phyloP scores from a whole-genome alignment of 1,140 invertebrate species.

The Magallana gigas region DNA sequence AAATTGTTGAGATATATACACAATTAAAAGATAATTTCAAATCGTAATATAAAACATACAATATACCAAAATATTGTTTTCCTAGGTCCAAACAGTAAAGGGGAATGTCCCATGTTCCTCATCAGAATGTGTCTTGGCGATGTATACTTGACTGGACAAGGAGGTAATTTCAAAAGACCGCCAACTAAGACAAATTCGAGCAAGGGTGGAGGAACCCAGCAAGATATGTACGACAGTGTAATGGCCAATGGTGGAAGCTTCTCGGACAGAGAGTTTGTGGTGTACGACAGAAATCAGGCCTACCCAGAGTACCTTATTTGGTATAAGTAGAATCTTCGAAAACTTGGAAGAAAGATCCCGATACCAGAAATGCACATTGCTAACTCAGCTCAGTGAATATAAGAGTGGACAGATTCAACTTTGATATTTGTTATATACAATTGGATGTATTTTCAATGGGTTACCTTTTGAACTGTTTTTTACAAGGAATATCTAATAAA shows the following conservation, averaged over 20 bases:
- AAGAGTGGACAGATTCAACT: too few relatives aligned
- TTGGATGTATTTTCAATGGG: too few relatives aligned
- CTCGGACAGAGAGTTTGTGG: slow-evolving; percentile 46
- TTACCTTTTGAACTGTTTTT: too few relatives aligned
- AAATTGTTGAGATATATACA: too few relatives aligned
- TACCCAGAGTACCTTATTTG: slow-evolving; percentile 53
- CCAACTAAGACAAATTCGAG: slow-evolving; percentile 36
- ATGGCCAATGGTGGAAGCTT: slow-evolving; percentile 38
- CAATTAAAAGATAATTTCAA: too few relatives aligned
- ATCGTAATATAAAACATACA: too few relatives aligned
- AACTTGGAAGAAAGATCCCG: too few relatives aligned
- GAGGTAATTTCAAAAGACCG: slow-evolving; percentile 34
- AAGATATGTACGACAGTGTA: slow-evolving; percentile 42
- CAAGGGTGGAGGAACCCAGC: slow-evolving; percentile 26
- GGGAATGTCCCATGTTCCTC: slow-evolving; percentile 52
- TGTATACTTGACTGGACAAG: slow-evolving; percentile 36
- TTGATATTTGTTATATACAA: too few relatives aligned
- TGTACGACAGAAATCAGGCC: slow-evolving; percentile 46
- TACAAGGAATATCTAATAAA: too few relatives aligned
- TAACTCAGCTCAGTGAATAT: too few relatives aligned
- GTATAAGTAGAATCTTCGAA: slow-evolving; percentile 4
- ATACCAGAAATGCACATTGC: too few relatives aligned
- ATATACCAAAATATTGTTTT: not conserved
- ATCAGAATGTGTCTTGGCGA: slow-evolving; percentile 54
- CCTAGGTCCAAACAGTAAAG: not conserved